Evolutionary conservation across 2,888 invertebrate genomes (phyloP).

Genomic region (Amphipoea lucens): DNA sequence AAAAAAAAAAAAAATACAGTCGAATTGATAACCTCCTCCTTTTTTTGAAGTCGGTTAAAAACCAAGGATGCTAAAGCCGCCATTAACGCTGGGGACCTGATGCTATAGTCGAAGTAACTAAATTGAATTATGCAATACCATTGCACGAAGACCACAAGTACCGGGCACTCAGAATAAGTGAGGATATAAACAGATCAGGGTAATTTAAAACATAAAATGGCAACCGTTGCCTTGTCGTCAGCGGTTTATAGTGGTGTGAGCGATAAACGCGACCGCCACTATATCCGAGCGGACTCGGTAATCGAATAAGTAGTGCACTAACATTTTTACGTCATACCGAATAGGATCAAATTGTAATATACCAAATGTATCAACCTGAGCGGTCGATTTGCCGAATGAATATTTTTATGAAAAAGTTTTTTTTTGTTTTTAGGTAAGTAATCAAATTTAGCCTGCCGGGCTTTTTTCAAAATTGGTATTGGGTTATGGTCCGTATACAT

Average conservation of each 20-base stretch:
- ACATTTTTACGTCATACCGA: slow-evolving; percentile 57
- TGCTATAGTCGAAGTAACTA: not conserved
- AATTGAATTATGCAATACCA: slow-evolving; percentile 35
- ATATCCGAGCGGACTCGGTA: slow-evolving; percentile 53
- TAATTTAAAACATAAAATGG: slow-evolving; percentile 56
- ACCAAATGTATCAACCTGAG: slow-evolving; percentile 35
- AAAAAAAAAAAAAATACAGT: too few species aligned
- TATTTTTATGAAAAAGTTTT: slow-evolving; percentile 45
- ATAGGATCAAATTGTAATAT: slow-evolving; percentile 51
- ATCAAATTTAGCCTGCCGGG: slow-evolving; percentile 12
- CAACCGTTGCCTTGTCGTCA: slow-evolving; percentile 45
- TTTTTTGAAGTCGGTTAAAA: too few species aligned
- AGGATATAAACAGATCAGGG: slow-evolving; percentile 55
- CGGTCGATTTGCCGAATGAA: slow-evolving; percentile 52
- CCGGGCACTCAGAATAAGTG: slow-evolving; percentile 51
- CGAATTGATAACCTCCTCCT: too few species aligned
- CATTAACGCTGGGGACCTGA: not conserved
- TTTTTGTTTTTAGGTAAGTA: slow-evolving; percentile 32
- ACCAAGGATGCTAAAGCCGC: too few species aligned
- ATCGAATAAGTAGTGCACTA: slow-evolving; percentile 65
- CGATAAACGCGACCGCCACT: slow-evolving; percentile 58
- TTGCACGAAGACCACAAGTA: slow-evolving; percentile 16
- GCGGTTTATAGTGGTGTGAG: slow-evolving; percentile 56
- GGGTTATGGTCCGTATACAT: slow-evolving; percentile 3
- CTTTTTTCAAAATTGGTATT: slow-evolving; percentile 28